Evolutionary conservation across 2,113 vertebrate genomes (phyloP).

Genomic region (Seriola rivoliana): DNA sequence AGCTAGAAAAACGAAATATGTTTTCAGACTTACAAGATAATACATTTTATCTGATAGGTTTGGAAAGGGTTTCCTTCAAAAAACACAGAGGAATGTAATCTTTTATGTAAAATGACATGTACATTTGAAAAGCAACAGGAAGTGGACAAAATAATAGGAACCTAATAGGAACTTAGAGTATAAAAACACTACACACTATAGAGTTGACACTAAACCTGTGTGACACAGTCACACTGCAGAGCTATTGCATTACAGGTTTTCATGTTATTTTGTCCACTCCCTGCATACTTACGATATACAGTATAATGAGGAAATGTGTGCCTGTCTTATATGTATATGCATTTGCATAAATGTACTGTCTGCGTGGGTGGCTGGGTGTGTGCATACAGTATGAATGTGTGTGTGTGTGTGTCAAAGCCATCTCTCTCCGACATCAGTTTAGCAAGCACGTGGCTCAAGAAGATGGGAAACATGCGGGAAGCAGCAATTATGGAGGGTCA

Average conservation of each 20-base stretch:
- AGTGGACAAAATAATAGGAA: background rate
- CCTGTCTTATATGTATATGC: background rate
- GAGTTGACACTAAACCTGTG: background rate
- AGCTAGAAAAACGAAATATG: background rate
- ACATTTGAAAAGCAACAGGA: background rate
- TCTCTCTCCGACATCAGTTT: conserved; percentile 45
- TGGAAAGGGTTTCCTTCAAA: no score
- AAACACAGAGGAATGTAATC: background rate
- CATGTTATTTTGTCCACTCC: background rate
- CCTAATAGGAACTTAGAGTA: background rate
- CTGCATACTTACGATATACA: background rate
- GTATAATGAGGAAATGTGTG: background rate
- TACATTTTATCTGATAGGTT: background rate
- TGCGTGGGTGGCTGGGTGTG: conserved; percentile 18
- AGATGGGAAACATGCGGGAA: conserved; percentile 65
- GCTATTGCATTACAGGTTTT: background rate
- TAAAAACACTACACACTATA: background rate
- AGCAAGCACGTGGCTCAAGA: conserved; percentile 42
- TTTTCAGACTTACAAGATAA: no score
- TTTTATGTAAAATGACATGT: background rate
- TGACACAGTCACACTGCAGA: background rate
- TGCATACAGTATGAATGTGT: conserved; percentile 32
- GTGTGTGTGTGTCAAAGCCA: conserved; percentile 31
- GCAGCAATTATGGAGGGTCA: conserved; percentile 78
- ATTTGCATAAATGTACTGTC: conserved; percentile 8